Base-by-base conservation (phyloP, 2,888 invertebrate genomes). In the Odontocerum albicorne region DNA sequence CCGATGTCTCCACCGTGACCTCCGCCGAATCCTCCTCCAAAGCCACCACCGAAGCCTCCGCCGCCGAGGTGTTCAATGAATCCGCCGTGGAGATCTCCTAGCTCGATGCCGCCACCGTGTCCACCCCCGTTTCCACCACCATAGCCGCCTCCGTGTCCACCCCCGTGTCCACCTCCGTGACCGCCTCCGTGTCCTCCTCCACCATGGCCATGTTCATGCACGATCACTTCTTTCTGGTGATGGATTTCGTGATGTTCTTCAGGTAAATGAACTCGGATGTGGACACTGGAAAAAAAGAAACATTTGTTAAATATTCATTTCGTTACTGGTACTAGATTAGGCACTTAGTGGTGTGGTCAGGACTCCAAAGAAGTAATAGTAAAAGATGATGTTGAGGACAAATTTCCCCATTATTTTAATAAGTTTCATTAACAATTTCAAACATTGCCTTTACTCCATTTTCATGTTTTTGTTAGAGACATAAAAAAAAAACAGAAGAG, bases 251-350 rank as follows among this genome's bases (percentile, higher is more conserved):
- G 74, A 62, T 76, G 74, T 50, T 71, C 65, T 63, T 80, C 79
- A 61, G 80, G 80, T 65, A 81, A 70, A 63, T 80, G 80, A 19
- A 81, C 75, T 60, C 78, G 73, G 64, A 81, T 81, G 64, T 81
- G 81, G 47, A 81, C 80, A 66, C 81, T 81, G 72, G 15, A 75
- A 77, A 53, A 54, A 66, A 67, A 67, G 64, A 60, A 59, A 62
- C 45, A 58, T 21, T 22, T 6, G 3, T 31, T 13, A 21, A 27
- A n/a, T n/a, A n/a, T n/a, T n/a, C n/a, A n/a, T n/a, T n/a, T n/a
- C n/a, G n/a, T n/a, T n/a, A n/a, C n/a, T n/a, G n/a, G n/a, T n/a
- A n/a, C n/a, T n/a, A n/a, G n/a, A n/a, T n/a, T n/a, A n/a, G n/a
- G n/a, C n/a, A n/a, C n/a, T n/a, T n/a, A n/a, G n/a, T n/a, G n/a